phyloP scores from a whole-genome alignment of 2,888 invertebrate species.

The Zeuzera pyrina region DNA sequence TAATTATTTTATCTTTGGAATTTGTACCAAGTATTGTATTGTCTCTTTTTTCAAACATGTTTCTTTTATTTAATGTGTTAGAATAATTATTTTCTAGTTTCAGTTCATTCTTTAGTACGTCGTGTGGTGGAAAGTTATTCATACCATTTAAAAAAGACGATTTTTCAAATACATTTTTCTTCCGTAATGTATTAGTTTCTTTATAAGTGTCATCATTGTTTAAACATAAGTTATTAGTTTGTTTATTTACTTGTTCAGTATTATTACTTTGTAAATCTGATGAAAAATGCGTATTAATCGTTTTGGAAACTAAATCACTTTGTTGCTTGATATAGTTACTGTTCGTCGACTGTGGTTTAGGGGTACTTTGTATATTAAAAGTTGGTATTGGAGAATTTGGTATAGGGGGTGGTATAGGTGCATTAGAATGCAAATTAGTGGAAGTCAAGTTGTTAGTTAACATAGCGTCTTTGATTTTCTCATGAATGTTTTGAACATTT shows the following conservation, averaged over 20 bases:
- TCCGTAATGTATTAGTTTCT: slow-evolving; percentile 41
- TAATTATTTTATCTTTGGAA: slow-evolving; percentile 25
- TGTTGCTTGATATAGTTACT: slow-evolving; percentile 19
- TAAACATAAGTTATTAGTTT: slow-evolving; percentile 37
- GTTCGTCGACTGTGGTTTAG: slow-evolving; percentile 22
- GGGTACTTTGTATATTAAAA: slow-evolving; percentile 39
- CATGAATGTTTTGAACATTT: slow-evolving; percentile 38
- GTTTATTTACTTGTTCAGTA: slow-evolving; percentile 29
- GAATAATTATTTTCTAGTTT: slow-evolving; percentile 41
- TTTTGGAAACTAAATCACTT: slow-evolving; percentile 31
- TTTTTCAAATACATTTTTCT: slow-evolving; percentile 37
- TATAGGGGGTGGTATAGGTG: slow-evolving; percentile 50
- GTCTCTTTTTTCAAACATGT: slow-evolving; percentile 49
- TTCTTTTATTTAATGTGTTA: slow-evolving; percentile 53
- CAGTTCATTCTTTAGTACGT: slow-evolving; percentile 31
- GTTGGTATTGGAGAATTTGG: slow-evolving; percentile 55
- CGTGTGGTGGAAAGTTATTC: slow-evolving; percentile 27
- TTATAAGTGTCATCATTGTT: slow-evolving; percentile 41
- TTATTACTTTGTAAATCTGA: slow-evolving; percentile 18
- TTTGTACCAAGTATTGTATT: slow-evolving; percentile 22
- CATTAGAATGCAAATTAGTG: slow-evolving; percentile 23
- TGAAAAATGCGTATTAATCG: slow-evolving; percentile 21
- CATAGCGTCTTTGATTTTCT: slow-evolving; percentile 50
- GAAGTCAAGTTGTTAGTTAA: slow-evolving; percentile 39
- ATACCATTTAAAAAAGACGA: slow-evolving; percentile 38